Conservation (phyloP, 2,113 vertebrate species). For the Daboia siamensis region DNA sequence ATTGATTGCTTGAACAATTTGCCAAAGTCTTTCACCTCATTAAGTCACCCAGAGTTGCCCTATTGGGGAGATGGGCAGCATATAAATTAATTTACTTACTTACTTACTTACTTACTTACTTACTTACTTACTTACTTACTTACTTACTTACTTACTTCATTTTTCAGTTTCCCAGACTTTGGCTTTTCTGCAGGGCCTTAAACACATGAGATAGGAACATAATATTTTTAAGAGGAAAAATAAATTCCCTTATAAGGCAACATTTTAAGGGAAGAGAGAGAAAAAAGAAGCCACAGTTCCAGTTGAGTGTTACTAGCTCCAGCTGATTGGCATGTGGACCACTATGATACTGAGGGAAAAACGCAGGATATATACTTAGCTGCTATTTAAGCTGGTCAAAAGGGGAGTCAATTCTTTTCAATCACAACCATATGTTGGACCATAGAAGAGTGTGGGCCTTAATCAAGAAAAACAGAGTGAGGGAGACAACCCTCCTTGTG, state of each 20-base stretch:
- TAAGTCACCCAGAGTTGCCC: neutral
- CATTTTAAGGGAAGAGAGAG: neutral
- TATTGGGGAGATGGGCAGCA: too few species aligned
- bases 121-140: too few species aligned
- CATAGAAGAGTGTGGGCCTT: neutral
- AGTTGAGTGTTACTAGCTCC: too few species aligned
- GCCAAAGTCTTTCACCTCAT: fast-evolving
- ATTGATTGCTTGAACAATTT: neutral
- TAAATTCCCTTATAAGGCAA: too few species aligned
- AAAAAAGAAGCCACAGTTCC: neutral
- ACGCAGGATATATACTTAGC: neutral
- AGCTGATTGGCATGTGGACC: neutral
- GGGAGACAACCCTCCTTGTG: neutral
- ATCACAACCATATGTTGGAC: neutral
- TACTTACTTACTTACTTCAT: too few species aligned
- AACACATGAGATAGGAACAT: neutral
- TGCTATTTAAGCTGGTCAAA: neutral
- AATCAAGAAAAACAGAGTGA: neutral
- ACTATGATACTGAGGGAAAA: conserved; percentile 6
- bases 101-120: too few species aligned
- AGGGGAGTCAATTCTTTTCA: neutral
- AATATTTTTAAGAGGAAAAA: too few species aligned
- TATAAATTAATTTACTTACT: too few species aligned
- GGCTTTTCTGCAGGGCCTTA: neutral
- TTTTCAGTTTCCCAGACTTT: conserved; percentile 2